Evolutionary conservation across 2,888 invertebrate species (phyloP).

Genomic region (Leucania comma): DNA sequence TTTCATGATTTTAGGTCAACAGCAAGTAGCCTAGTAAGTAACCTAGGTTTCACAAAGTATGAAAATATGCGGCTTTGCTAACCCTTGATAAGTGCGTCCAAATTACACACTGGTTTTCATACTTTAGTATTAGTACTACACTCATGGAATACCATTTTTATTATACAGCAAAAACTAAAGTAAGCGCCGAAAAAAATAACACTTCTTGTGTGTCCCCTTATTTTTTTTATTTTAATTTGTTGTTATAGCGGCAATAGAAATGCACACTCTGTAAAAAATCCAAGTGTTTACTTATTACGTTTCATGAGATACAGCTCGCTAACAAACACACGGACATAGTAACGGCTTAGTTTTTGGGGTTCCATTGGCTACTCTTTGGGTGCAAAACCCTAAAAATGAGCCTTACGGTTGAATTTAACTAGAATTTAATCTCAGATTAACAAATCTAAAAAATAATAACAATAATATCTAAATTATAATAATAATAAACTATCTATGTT

Average conservation of each 20-base stretch:
- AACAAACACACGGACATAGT: neutral
- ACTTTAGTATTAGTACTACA: neutral
- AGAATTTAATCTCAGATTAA: conserved; percentile 11
- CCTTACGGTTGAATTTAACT: neutral
- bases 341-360: neutral
- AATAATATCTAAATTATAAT: conserved; percentile 30
- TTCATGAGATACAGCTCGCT: neutral
- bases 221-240: neutral
- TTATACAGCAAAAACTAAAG: neutral
- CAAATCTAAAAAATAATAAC: conserved; percentile 11
- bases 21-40: too few species aligned
- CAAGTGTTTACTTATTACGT: neutral
- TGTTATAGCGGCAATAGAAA: neutral
- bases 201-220: too few species aligned
- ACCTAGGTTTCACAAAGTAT: too few species aligned
- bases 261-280: neutral
- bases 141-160: too few species aligned
- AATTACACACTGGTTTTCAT: neutral
- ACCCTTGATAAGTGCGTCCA: neutral
- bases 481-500: conserved; percentile 45
- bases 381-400: neutral
- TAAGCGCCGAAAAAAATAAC: neutral
- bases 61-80: too few species aligned
- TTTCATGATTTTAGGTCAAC: neutral
- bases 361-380: neutral